phyloP scores from a whole-genome alignment of 2,888 invertebrate genomes.

The Microctonus brassicae region DNA sequence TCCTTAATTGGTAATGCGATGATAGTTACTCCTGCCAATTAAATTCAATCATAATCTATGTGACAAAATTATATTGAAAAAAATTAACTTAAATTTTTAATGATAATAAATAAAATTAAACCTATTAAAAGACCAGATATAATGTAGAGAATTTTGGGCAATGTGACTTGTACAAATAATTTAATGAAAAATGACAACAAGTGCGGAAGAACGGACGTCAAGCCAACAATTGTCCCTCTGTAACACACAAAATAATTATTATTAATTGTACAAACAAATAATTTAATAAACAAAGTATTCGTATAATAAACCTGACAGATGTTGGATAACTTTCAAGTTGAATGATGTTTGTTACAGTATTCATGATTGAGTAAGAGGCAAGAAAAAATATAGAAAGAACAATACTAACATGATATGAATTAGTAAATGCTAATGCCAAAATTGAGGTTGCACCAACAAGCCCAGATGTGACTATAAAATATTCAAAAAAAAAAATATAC shows the following conservation, averaged over 20 bases:
- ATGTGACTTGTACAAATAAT: slow-evolving; percentile 43
- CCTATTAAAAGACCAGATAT: slow-evolving; percentile 48
- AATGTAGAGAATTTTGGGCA: slow-evolving; percentile 45
- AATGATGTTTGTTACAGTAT: slow-evolving; percentile 48
- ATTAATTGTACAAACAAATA: not conserved
- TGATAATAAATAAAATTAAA: slow-evolving; percentile 21
- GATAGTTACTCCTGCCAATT: slow-evolving; percentile 47
- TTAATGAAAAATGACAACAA: slow-evolving; percentile 46
- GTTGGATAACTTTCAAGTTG: slow-evolving; percentile 58
- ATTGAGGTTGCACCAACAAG: slow-evolving; percentile 49
- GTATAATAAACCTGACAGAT: slow-evolving; percentile 48
- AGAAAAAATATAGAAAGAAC: slow-evolving; percentile 48
- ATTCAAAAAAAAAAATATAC: not conserved
- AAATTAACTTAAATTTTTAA: slow-evolving; percentile 15
- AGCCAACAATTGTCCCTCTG: slow-evolving; percentile 54
- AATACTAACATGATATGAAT: slow-evolving; percentile 29
- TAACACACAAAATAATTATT: slow-evolving; percentile 26
- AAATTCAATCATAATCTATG: not conserved
- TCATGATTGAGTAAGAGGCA: slow-evolving; percentile 49
- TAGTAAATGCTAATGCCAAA: slow-evolving; percentile 43
- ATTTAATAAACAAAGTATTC: not conserved
- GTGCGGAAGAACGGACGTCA: slow-evolving; percentile 52
- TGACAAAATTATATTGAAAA: not conserved
- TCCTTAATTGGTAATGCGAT: slow-evolving; percentile 50
- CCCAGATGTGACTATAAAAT: slow-evolving; percentile 48